phyloP scores from a whole-genome alignment of 2,888 invertebrate species.

The Chrysina gloriosa region DNA sequence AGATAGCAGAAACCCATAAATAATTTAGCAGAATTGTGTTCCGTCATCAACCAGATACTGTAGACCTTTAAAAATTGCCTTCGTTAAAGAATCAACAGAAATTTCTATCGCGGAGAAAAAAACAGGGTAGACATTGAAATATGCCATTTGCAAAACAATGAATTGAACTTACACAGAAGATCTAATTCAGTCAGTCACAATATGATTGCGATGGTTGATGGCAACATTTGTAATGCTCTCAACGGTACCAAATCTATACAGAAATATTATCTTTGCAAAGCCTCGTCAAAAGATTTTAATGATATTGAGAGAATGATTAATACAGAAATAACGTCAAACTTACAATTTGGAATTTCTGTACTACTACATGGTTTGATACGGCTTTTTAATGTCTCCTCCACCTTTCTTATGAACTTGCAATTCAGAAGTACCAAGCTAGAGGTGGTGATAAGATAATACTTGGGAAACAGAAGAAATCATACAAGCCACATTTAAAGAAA shows the following conservation, averaged over 20 bases:
- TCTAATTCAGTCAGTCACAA: slow-evolving; percentile 38
- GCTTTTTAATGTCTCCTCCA: slow-evolving; percentile 46
- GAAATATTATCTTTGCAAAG: slow-evolving; percentile 44
- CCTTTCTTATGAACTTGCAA: no score
- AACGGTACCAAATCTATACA: slow-evolving; percentile 32
- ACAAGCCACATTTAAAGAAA: slow-evolving; percentile 45
- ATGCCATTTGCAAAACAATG: slow-evolving; percentile 20
- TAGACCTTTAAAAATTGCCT: slow-evolving; percentile 53
- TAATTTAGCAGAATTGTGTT: slow-evolving; percentile 54
- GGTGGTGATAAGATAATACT: slow-evolving; percentile 44
- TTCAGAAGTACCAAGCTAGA: slow-evolving; percentile 49
- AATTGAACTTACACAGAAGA: no score
- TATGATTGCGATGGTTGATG: slow-evolving; percentile 48
- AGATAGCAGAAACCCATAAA: no score
- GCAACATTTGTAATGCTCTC: slow-evolving; percentile 49
- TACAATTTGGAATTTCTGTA: slow-evolving; percentile 16
- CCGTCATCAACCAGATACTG: slow-evolving; percentile 53
- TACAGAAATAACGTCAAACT: neutral
- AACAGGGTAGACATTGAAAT: slow-evolving; percentile 44
- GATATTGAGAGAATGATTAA: slow-evolving; percentile 41
- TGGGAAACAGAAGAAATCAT: slow-evolving; percentile 39
- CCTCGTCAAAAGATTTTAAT: slow-evolving; percentile 47
- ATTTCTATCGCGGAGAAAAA: no score
- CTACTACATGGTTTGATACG: no score
- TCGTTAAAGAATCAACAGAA: no score